Evolutionary conservation across 1,140 invertebrate genomes (phyloP).

Genomic region (Episyrphus balteatus): DNA sequence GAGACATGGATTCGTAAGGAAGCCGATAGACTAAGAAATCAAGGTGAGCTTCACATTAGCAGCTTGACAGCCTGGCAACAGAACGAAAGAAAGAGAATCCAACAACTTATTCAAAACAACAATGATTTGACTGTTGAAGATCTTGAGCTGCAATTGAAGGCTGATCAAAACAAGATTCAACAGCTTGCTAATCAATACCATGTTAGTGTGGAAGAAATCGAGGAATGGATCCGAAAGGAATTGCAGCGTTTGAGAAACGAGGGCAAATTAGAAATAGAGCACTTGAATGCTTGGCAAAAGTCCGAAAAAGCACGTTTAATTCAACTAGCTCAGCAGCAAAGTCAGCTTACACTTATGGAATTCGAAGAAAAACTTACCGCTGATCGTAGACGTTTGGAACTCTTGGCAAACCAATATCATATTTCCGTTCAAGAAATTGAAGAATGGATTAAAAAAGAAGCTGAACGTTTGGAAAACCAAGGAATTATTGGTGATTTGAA

Average conservation of each 20-base stretch:
- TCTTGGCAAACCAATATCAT: conserved; percentile 23
- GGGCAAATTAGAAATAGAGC: conserved; percentile 25
- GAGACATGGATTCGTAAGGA: conserved; percentile 32
- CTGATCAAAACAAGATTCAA: conserved; percentile 21
- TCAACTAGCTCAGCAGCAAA: conserved; percentile 22
- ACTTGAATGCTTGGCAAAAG: conserved; percentile 25
- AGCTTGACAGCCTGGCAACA: conserved; percentile 24
- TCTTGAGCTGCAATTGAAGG: conserved; percentile 25
- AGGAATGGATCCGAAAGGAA: conserved; percentile 28
- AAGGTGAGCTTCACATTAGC: conserved; percentile 18
- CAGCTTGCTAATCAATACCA: conserved; percentile 27
- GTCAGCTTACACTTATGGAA: conserved; percentile 19
- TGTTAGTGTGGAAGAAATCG: conserved; percentile 26
- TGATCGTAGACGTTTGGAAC: conserved; percentile 19
- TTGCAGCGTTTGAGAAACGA: conserved; percentile 25
- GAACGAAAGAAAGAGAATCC: conserved; percentile 21
- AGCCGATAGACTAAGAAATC: conserved; percentile 20
- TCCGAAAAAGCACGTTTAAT: conserved; percentile 28
- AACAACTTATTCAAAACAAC: conserved; percentile 22
- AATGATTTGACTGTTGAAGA: conserved; percentile 28
- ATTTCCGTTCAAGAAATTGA: conserved; percentile 28
- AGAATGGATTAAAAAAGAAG: conserved; percentile 25
- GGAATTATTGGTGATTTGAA: conserved; percentile 25
- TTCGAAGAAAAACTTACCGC: conserved; percentile 22
- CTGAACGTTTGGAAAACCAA: conserved; percentile 20